Conservation (phyloP, 2,888 invertebrate species). For the Tenthredo notha region DNA sequence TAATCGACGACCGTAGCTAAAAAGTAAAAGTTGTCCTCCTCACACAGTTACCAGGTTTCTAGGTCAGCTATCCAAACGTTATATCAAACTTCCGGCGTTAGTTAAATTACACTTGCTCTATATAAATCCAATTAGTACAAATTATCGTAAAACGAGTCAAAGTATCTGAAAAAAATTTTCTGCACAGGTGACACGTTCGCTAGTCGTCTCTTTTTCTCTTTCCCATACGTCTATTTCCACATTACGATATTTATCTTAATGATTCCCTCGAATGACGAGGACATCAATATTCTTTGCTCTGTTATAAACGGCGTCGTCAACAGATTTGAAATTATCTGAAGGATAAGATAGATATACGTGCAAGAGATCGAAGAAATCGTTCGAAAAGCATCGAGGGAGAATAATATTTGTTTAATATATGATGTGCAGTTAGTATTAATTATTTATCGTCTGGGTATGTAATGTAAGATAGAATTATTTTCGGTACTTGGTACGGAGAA, state of each 20-base stretch:
- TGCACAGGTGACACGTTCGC: background rate
- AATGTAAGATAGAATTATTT: background rate
- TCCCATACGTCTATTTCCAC: background rate
- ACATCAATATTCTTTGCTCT: background rate
- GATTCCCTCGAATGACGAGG: background rate
- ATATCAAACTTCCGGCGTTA: slow-evolving; percentile 39
- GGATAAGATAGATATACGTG: background rate
- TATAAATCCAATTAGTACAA: background rate
- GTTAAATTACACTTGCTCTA: background rate
- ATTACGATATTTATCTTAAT: background rate
- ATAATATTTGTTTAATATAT: background rate
- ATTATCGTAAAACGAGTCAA: background rate
- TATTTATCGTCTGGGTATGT: background rate
- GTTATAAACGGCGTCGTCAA: background rate
- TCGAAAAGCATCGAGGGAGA: background rate
- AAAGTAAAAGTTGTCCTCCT: slow-evolving; percentile 48
- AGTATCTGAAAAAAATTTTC: background rate
- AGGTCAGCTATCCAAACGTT: slow-evolving; percentile 33
- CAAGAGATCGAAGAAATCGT: background rate
- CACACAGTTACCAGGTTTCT: slow-evolving; percentile 42
- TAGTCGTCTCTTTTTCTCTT: background rate
- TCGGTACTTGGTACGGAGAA: background rate
- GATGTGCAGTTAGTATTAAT: background rate
- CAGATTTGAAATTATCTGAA: background rate
- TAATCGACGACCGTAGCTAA: slow-evolving; percentile 38